phyloP scores from a whole-genome alignment of 1,140 invertebrate species.

The Vanessa tameamea region DNA sequence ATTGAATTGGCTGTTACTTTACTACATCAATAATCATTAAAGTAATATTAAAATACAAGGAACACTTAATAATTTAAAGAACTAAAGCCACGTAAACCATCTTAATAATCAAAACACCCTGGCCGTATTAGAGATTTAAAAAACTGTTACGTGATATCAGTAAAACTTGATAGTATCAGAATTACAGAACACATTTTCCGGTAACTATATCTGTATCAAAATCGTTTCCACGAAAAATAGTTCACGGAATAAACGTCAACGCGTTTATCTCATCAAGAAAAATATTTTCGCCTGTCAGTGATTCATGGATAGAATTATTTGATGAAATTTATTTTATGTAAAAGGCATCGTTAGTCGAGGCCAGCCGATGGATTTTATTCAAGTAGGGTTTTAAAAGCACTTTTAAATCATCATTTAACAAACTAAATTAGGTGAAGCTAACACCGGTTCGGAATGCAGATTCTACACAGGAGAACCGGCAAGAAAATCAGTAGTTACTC shows the following conservation, averaged over 20 bases:
- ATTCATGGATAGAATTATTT: conserved; percentile 1
- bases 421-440: no score
- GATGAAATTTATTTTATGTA: conserved; percentile 3
- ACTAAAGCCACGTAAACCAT: neutral
- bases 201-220: conserved; percentile 32
- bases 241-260: conserved; percentile 40
- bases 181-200: conserved; percentile 11
- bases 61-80: no score
- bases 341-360: no score
- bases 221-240: conserved; percentile 37
- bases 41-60: no score
- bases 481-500: no score
- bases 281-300: neutral
- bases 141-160: neutral
- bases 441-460: no score
- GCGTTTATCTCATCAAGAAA: conserved; percentile 42
- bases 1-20: no score
- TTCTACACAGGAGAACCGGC: no score
- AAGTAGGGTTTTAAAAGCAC: no score
- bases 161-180: neutral
- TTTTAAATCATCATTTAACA: no score
- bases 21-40: no score
- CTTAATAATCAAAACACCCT: neutral
- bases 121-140: neutral
- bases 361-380: no score